Evolutionary conservation across 2,888 invertebrate genomes (phyloP), one percentile per base, ranked within the genome.

Genomic region (Cheilosia urbana): DNA sequence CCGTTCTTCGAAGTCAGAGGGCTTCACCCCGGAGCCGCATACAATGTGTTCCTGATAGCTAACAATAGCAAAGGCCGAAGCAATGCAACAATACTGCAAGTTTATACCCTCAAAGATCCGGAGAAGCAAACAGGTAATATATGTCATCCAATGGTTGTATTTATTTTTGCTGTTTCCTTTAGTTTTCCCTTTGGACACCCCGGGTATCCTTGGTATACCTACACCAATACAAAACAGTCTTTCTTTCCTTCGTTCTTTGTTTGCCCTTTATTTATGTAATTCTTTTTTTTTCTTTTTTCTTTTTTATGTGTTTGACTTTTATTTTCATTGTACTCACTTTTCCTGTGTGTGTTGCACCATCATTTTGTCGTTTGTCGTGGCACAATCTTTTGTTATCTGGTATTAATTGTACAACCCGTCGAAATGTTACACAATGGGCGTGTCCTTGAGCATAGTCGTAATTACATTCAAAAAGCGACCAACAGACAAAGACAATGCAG

Each of bases 41-140:
- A 95, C 92, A 94, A 95, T 89, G 93, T 96, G 77, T 93, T 94
- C 84, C 91, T 96, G 79, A 95, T 95, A 88, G 95, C 96, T 53
- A 94, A 94, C 90, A 96, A 96, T 91, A 94, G 93, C 89, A 96
- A 96, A 90, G 96, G 96, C 53, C 93, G 94, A 68, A 96, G 96
- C 91, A 94, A 94, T 88, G 93, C 94, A 55, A 94, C 94, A 62
- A 93, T 94, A 55, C 91, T 96, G 68, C 94, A 94, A 89, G 95
- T 95, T n/a, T 95, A 94, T 89, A 96, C 96, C 1, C 92, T 96
- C 58, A 96, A 95, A 91, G 94, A 95, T 82, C 95, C 96, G 24
- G 95, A 96, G 90, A 95, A 95, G 91, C 95, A 95, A 90, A 95
- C 95, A 91, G 95, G 95, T 95, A 89, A 90, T 57, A 90, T 57